These are phyloP conservation scores for Prionace glauca DNA, from an alignment of 2,797 vertebrate species.

Conservation along the genomic window DNA sequence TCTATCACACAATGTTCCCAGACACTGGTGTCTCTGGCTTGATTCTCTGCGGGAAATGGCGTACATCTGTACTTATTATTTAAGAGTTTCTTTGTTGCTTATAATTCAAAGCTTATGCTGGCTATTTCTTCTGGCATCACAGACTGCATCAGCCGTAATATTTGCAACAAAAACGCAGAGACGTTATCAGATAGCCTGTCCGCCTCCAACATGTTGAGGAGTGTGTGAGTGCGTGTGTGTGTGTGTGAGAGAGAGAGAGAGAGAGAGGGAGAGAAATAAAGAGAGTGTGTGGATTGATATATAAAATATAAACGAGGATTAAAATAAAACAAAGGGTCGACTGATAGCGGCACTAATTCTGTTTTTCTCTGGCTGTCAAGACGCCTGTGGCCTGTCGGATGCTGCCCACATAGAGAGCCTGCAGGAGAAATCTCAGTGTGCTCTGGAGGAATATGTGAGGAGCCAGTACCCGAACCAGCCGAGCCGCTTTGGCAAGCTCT, in stretches of 20 bases:
- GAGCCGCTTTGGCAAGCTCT: constrained; percentile 95
- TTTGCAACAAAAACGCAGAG: not conserved
- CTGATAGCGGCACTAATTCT: constrained; percentile 38
- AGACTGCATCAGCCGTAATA: not conserved
- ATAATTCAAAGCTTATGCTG: not conserved
- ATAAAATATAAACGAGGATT: constrained; percentile 33
- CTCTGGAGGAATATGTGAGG: constrained; percentile 92
- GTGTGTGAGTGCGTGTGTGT: constrained; percentile 2
- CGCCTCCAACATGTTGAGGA: not conserved
- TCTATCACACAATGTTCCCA: constrained; percentile 34
- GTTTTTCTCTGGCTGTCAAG: constrained; percentile 51
- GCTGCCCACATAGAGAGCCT: constrained; percentile 95
- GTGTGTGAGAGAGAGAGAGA: no score
- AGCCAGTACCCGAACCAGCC: constrained; percentile 98
- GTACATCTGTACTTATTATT: constrained; percentile 37
- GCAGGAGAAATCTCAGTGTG: constrained; percentile 96
- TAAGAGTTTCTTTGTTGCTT: constrained; percentile 32
- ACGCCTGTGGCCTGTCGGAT: constrained; percentile 95
- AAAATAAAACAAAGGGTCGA: constrained; percentile 36
- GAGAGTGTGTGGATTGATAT: constrained; percentile 27
- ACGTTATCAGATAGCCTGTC: constrained; percentile 26
- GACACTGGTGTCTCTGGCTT: constrained; percentile 27
- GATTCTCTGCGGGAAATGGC: constrained; percentile 37
- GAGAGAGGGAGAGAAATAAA: not conserved
- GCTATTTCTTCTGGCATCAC: not conserved